phyloP scores from a whole-genome alignment of 2,888 invertebrate species.

The Tanaodytes sp. region DNA sequence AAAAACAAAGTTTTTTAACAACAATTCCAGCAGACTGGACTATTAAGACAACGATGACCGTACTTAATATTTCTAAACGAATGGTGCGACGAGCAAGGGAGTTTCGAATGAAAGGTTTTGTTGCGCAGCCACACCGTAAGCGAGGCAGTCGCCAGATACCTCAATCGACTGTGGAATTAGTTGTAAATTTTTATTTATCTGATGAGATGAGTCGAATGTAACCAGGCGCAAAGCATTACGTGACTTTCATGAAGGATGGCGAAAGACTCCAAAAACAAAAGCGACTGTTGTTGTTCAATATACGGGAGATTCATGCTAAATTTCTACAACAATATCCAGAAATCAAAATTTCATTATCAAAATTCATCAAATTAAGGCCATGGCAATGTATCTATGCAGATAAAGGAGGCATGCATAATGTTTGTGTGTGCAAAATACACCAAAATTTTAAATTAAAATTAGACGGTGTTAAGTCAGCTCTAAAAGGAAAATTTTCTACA shows the following conservation, averaged over 20 bases:
- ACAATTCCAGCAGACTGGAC: conserved; percentile 31
- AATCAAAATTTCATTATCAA: conserved; percentile 14
- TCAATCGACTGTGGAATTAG: conserved; percentile 7
- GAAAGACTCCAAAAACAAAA: conserved; percentile 18
- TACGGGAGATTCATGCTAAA: conserved; percentile 3
- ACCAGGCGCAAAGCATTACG: conserved; percentile 20
- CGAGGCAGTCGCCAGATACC: conserved; percentile 10
- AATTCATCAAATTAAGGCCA: conserved; percentile 23
- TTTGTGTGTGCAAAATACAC: conserved; percentile 28
- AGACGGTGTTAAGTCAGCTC: neutral
- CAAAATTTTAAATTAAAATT: conserved; percentile 25
- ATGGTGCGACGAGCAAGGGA: conserved; percentile 31
- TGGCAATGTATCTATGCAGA: conserved; percentile 13
- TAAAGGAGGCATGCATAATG: conserved; percentile 21
- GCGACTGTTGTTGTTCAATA: conserved; percentile 8
- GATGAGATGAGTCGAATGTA: conserved; percentile 17
- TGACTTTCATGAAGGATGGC: conserved; percentile 14
- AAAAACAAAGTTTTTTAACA: conserved; percentile 30
- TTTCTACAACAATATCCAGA: conserved; percentile 19
- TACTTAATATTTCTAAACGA: conserved; percentile 27
- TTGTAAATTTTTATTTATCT: conserved; percentile 13
- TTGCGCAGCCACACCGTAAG: conserved; percentile 12
- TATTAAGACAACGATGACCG: conserved; percentile 21
- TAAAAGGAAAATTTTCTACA: neutral
- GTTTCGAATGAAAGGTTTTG: conserved; percentile 26